Conservation (phyloP, 1,140 invertebrate species). For the Temnothorax curvispinosus region DNA sequence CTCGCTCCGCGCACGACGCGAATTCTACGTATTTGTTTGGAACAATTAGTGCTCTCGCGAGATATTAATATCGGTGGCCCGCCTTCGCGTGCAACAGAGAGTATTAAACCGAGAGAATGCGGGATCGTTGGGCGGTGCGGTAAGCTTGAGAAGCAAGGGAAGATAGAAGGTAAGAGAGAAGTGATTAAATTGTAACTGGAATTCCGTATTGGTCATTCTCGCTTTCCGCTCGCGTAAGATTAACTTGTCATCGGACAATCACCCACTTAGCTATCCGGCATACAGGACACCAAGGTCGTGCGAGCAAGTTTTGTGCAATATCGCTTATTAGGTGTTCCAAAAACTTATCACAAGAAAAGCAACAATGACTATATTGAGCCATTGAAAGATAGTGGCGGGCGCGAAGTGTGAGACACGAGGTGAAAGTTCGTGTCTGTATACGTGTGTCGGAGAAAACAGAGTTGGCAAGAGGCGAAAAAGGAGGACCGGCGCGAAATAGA, state of each 20-base stretch:
- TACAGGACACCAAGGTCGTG: neutral
- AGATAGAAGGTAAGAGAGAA: conserved; percentile 4
- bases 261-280: neutral
- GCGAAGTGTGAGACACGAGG: neutral
- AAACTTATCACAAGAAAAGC: neutral
- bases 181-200: conserved; percentile 13
- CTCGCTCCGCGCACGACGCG: neutral
- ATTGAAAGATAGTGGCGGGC: neutral
- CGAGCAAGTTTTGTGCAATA: neutral
- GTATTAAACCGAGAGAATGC: conserved; percentile 10
- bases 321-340: neutral
- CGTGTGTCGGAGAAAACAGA: neutral
- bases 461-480: neutral
- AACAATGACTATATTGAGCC: neutral
- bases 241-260: conserved; percentile 2
- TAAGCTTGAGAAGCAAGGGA: conserved; percentile 12
- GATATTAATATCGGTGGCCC: conserved; percentile 72
- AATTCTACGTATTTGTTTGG: conserved; percentile 58
- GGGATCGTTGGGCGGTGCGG: neutral
- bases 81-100: neutral
- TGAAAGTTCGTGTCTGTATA: neutral
- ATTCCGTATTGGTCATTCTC: conserved; percentile 34
- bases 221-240: conserved; percentile 5
- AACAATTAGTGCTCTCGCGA: conserved; percentile 74
- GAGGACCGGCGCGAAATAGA: neutral